A percentile compares a stretch with the other conserved stretches of the same genome.
phyloP scores from a whole-genome alignment of 1,140 invertebrate genomes.

The Batillaria attramentaria region DNA sequence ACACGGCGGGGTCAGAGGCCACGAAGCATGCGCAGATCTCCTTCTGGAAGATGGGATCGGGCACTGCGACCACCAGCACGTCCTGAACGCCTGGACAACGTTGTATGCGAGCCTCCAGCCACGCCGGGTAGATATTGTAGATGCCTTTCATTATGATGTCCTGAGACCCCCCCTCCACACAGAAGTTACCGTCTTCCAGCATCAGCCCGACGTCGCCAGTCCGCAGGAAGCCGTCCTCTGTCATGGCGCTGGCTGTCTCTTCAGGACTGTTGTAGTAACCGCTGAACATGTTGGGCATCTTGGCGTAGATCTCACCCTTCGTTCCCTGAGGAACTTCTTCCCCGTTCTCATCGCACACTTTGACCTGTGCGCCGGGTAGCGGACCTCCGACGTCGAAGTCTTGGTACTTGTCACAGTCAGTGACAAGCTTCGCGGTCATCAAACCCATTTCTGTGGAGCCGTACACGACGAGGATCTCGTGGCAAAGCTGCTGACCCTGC shows the following conservation, averaged over 20 bases:
- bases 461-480: not conserved
- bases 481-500: not conserved
- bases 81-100: slow-evolving; percentile 7
- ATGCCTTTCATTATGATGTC: slow-evolving; percentile 6
- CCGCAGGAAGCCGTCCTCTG: not conserved
- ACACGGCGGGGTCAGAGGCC: not conserved
- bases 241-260: slow-evolving; percentile 15
- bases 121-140: not conserved
- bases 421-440: not conserved
- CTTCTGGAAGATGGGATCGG: not conserved
- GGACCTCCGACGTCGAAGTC: not conserved
- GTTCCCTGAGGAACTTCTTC: not conserved
- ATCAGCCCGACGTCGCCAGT: not conserved
- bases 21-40: slow-evolving; percentile 20
- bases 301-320: not conserved
- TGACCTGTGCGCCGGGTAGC: not conserved
- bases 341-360: not conserved
- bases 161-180: not conserved
- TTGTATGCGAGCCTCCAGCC: not conserved
- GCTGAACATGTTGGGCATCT: not conserved
- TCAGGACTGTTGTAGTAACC: not conserved
- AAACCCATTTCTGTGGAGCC: not conserved
- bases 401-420: not conserved
- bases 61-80: slow-evolving; percentile 8
- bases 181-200: not conserved